Base-by-base conservation (phyloP, 2,113 vertebrate genomes). In the Ivindomyrus marchei region DNA sequence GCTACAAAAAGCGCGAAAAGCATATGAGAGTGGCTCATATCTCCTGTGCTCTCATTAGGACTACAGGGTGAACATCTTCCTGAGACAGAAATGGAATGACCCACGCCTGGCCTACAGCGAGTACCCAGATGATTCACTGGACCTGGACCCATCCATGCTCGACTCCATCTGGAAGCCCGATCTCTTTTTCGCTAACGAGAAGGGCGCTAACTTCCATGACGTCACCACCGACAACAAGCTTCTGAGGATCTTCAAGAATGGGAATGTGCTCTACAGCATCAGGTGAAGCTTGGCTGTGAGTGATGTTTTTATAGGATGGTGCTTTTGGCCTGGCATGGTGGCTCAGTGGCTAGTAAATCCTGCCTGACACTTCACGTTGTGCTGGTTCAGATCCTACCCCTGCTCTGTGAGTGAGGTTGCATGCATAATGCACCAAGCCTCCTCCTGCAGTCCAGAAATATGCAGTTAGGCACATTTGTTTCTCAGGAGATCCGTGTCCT, bases 121-220 rank as follows among this genome's bases (percentile, higher is more conserved):
- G 94, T 99, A 99, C 91, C 98, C 98, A 0, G 98, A 99, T 92
- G 97, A 98, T 90, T 99, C 98, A 31, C 94, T 99, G 91, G 98
- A 99, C 94, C 95, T 99, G 95, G 98, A 99, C 93, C 98, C 98
- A 8, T 99, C 98, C 90, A 99, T 99, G 98, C 87, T 99, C 94
- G 98, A 99, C 95, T 99, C 98, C 92, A 99, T 99, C 94, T 99
- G 98, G 98, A 99, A 99, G 92, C 98, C 98, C 0, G 98, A 99
- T 94, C 96, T 99, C 92, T 99, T 99, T 96, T 99, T 99, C 92
- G 98, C 98, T 94, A 99, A 99, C 13, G 98, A 99, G 95, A 99
- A 99, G 90, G 98, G 98, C 1, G 98, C 98, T 92, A 99, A 99
- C 93, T 99, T 99, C 94, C 98, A 99, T 2, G 98, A 99, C 45